phyloP scores from a whole-genome alignment of 2,888 invertebrate species.

The Pristionchus japonicus region DNA sequence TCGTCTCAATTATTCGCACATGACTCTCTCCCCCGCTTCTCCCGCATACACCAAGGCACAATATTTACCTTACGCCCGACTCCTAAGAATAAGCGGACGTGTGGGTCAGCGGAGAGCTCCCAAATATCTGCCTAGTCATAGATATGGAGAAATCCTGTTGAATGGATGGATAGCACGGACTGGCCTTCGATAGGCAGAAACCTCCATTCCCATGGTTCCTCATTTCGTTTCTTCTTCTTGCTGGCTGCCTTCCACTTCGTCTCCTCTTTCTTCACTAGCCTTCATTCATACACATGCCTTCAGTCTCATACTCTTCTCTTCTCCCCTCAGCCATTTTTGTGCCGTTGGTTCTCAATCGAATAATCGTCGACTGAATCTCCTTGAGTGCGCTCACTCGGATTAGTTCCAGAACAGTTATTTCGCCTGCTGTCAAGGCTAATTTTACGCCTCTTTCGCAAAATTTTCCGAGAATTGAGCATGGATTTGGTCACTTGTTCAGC shows the following conservation, averaged over 20 bases:
- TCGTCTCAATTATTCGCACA: neutral
- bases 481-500: neutral
- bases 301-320: neutral
- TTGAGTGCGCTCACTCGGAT: neutral
- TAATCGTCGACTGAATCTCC: neutral
- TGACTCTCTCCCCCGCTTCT: neutral
- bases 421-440: neutral
- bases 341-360: neutral
- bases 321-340: neutral
- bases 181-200: too few species aligned
- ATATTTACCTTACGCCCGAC: slow-evolving; percentile 9
- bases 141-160: neutral
- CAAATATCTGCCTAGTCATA: neutral
- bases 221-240: neutral
- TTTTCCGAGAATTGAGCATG: neutral
- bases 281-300: neutral
- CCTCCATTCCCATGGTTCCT: slow-evolving; percentile 20
- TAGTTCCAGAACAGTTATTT: slow-evolving; percentile 1
- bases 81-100: neutral
- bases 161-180: neutral
- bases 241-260: neutral
- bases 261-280: slow-evolving; percentile 28
- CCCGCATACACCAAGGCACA: neutral
- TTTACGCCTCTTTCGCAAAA: neutral
- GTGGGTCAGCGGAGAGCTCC: too few species aligned